Evolutionary conservation across 2,113 vertebrate genomes (phyloP), one percentile per base, ranked within the genome.

Genomic region (Poecilia latipinna): DNA sequence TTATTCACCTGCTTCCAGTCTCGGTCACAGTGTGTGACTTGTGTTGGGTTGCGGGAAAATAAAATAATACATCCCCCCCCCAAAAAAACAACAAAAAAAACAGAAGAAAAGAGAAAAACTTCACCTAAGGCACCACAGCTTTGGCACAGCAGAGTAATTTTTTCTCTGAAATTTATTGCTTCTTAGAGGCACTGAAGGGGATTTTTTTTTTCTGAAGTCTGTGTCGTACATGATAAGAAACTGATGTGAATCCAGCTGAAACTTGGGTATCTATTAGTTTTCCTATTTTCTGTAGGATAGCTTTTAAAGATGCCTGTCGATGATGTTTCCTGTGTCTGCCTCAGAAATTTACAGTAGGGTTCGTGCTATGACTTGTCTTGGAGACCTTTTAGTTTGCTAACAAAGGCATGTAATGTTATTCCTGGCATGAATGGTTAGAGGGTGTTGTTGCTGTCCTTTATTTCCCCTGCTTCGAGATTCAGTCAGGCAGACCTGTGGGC

Each of bases 1-100:
- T 31, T 72, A 90, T 86, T 80, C 68, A 54, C 64, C 66, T 61
- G 44, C 79, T 86, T 86, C 17, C 44, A 75, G 75, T 83, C 72
- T 17, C 63, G 74, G 77, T 48, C 68, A 44, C 70, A 24, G 22
- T n/a, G 76, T 57, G 76, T 70, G 73, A 67, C 62, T 33, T 68
- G 51, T 22, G 57, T 48, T 70, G 35, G 51, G 66, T 48, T 37
- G 54, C 60, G 12, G 17, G 54, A 65, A 72, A 77, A 39, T 22
- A 22, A 75, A 80, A 51, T 79, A 86, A 83, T 73, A 13, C 57
- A 78, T 72, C 86, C 67, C 12, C 26, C 29, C 60, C 5, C 19
- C 5, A 4, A 67, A 74, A 57, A 1, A 29, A 29, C 29, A 29
- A 29, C 1, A 29, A 48, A 17, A 4, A 67, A 74, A 57, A 1